Evolutionary conservation across 2,797 vertebrate species (phyloP).

Genomic region (Jordanella pulchra): DNA sequence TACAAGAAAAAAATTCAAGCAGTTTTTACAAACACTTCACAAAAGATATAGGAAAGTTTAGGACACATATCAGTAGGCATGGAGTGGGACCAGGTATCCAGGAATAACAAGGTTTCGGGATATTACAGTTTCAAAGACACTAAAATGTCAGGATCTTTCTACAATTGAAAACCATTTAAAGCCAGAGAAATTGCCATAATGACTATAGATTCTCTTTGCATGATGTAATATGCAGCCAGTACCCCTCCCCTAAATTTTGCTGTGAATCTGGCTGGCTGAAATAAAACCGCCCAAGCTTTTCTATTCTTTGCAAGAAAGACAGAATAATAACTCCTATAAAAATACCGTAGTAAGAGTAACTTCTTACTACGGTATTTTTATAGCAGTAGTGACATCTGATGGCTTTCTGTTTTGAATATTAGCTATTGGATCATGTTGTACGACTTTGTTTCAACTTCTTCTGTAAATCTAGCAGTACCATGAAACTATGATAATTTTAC

Average conservation of each 20-base stretch:
- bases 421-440: background rate
- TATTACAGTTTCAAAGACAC: background rate
- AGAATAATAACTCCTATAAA: too few relatives aligned
- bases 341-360: too few relatives aligned
- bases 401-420: background rate
- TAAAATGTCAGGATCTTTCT: background rate
- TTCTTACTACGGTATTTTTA: background rate
- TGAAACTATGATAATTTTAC: background rate
- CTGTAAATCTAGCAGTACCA: background rate
- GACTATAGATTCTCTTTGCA: background rate
- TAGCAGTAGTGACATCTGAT: background rate
- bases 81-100: background rate
- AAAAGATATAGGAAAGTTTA: conserved; percentile 13
- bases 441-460: background rate
- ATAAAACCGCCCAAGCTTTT: background rate
- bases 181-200: background rate
- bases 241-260: background rate
- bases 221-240: background rate
- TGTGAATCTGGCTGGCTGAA: background rate
- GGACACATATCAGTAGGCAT: background rate
- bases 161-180: background rate
- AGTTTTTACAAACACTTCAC: conserved; percentile 8
- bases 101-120: background rate
- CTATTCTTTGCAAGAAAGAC: background rate
- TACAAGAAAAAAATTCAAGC: background rate